Evolutionary conservation across 2,797 vertebrate genomes (phyloP), one percentile per base, ranked within the genome.

Genomic region (Otolemur crassicaudatus): DNA sequence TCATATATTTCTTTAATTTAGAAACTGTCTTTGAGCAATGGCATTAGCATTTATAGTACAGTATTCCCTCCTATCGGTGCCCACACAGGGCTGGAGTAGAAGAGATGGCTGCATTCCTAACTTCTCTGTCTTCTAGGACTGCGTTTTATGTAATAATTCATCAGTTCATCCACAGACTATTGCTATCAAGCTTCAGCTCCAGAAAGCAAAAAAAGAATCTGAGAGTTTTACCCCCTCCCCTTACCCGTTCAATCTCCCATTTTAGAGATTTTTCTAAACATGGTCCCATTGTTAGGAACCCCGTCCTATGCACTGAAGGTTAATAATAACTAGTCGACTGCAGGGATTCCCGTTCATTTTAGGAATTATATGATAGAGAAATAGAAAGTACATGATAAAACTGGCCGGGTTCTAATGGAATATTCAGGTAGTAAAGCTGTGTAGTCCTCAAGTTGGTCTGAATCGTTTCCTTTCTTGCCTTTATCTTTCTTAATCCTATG

Each of bases 341-440:
- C 3, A 19, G 16, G n/a, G 7, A 46, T 53, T 40, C 17, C 61
- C 16, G 43, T 70, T 88, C 29, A 14, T 85, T 82, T 29, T 8
- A 85, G 77, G 19, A 72, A 20, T 58, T 31, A 11, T 0, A 23
- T 7, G 31, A 7, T 3, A 14, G 1, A 34, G 14, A 40, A 37
- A 63, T 31, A 29, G 0, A 34, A 5, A 83, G 40, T 43, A 27
- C 3, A 67, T 85, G 11, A 7, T 56, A 61, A 65, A 53, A 10
- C 16, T 2, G 22, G 25, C 11, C 4, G 3, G 3, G 1, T 46
- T 37, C n/a, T 37, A 0, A 25, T 31, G 58, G 49, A 25, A 12
- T 34, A 3, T 22, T 13, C 22, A 80, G n/a, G 11, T 11, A 60
- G n/a, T 7, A n/a, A 87, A 9, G 5, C 8, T 9, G 16, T 25